Conservation (phyloP, 2,113 vertebrate genomes). For the Trichechus manatus region DNA sequence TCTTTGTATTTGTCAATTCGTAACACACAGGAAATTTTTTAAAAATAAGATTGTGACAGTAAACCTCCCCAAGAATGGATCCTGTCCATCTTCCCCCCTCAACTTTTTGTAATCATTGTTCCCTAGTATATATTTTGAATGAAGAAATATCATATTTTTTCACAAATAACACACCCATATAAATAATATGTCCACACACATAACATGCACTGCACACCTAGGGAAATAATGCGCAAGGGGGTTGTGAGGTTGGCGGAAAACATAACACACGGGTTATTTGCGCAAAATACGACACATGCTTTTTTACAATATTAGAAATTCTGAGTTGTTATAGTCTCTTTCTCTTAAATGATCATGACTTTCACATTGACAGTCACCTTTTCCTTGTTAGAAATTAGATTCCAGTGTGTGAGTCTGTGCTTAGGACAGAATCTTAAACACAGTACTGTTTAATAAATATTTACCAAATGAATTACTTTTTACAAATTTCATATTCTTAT, state of each 20-base stretch:
- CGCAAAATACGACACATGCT: background rate
- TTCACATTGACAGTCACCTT: background rate
- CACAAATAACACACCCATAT: too few species aligned
- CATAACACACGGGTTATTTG: too few species aligned
- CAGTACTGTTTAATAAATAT: background rate
- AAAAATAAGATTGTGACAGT: too few species aligned
- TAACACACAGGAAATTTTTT: too few species aligned
- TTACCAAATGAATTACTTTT: background rate
- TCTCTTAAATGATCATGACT: background rate
- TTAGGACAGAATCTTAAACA: background rate
- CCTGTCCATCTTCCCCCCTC: background rate
- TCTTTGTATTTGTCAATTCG: too few species aligned
- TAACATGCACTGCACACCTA: too few species aligned
- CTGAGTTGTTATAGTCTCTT: background rate
- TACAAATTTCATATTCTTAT: background rate
- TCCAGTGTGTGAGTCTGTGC: background rate
- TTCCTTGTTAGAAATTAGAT: constrained; percentile 20
- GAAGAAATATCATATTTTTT: background rate
- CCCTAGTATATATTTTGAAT: background rate
- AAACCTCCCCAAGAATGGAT: background rate
- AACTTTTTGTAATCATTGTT: background rate
- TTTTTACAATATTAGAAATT: background rate
- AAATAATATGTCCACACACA: too few species aligned
- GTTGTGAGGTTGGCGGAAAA: too few species aligned
- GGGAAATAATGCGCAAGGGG: too few species aligned